phyloP scores from a whole-genome alignment of 2,797 vertebrate species.

The Hoplostethus mediterraneus region DNA sequence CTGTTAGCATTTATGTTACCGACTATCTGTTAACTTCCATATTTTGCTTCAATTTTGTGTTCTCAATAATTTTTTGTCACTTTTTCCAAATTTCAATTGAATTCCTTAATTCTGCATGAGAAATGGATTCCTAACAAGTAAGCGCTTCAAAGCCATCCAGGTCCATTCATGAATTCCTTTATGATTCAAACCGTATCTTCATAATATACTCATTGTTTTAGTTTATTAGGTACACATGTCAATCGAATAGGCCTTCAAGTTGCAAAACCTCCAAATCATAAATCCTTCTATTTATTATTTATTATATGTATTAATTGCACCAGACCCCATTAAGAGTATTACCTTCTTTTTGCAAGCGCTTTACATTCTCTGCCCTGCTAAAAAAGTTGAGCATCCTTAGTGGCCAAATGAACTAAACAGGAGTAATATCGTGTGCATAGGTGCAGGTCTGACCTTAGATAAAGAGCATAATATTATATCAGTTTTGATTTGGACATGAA shows the following conservation, averaged over 20 bases:
- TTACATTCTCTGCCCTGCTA: neutral
- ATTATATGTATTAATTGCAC: too few relatives aligned
- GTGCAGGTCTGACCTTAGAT: constrained; percentile 28
- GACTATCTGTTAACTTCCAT: too few relatives aligned
- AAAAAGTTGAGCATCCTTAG: constrained; percentile 44
- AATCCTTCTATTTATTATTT: too few relatives aligned
- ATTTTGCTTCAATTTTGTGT: too few relatives aligned
- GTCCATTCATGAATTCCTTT: too few relatives aligned
- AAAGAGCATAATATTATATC: constrained; percentile 38
- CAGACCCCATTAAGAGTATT: constrained; percentile 23
- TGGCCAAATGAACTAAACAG: constrained; percentile 21
- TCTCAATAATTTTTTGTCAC: too few relatives aligned
- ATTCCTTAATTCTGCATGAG: too few relatives aligned
- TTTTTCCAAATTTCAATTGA: too few relatives aligned
- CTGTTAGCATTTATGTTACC: too few relatives aligned
- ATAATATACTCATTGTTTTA: constrained; percentile 29
- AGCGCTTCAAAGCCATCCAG: neutral
- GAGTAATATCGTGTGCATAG: constrained; percentile 22
- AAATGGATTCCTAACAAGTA: neutral
- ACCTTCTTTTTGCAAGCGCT: constrained; percentile 13
- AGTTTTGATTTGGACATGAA: constrained; percentile 20
- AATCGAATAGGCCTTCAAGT: too few relatives aligned
- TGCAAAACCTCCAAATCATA: too few relatives aligned
- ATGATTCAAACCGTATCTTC: neutral
- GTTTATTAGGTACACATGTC: constrained; percentile 31